Percentiles rank a stretch among this genome's conserved stretches.
phyloP scores from a whole-genome alignment of 2,888 invertebrate species.

The Bellardia pandia region DNA sequence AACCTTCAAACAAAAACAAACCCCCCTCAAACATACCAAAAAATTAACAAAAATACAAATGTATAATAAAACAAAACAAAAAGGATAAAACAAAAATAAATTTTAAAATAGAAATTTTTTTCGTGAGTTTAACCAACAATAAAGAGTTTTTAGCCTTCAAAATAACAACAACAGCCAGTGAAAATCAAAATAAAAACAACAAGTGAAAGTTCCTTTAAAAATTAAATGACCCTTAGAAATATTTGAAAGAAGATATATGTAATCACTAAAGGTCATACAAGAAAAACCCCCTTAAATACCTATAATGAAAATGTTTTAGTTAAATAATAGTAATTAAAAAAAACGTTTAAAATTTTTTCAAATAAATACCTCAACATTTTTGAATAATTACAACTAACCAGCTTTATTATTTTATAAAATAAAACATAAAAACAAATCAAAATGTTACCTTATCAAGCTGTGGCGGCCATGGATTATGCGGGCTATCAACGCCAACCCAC shows the following conservation, averaged over 20 bases:
- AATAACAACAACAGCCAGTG: slow-evolving; percentile 41
- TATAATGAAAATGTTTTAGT: slow-evolving; percentile 40
- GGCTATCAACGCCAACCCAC: slow-evolving; percentile 87
- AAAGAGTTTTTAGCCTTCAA: slow-evolving; percentile 14
- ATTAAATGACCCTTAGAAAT: slow-evolving; percentile 68
- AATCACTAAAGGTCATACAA: not conserved
- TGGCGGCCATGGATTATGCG: slow-evolving; percentile 94
- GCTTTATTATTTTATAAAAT: slow-evolving; percentile 30
- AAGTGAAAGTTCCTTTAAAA: slow-evolving; percentile 68
- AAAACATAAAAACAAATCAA: not conserved
- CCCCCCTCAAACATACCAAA: slow-evolving; percentile 36
- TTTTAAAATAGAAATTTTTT: not conserved
- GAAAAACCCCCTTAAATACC: not conserved
- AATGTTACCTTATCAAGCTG: slow-evolving; percentile 95
- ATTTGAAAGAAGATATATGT: not conserved
- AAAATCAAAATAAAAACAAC: slow-evolving; percentile 31
- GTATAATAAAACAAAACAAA: slow-evolving; percentile 10
- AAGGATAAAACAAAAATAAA: slow-evolving; percentile 31
- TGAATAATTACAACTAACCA: not conserved
- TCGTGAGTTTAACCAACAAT: not conserved
- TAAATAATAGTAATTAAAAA: slow-evolving; percentile 8
- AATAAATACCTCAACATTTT: slow-evolving; percentile 38
- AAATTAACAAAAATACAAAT: slow-evolving; percentile 28
- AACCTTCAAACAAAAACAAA: slow-evolving; percentile 69
- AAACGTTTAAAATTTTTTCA: slow-evolving; percentile 41